These are phyloP conservation scores for Jacana jacana DNA, from an alignment of 2,113 vertebrate species.

Conservation along the genomic window DNA sequence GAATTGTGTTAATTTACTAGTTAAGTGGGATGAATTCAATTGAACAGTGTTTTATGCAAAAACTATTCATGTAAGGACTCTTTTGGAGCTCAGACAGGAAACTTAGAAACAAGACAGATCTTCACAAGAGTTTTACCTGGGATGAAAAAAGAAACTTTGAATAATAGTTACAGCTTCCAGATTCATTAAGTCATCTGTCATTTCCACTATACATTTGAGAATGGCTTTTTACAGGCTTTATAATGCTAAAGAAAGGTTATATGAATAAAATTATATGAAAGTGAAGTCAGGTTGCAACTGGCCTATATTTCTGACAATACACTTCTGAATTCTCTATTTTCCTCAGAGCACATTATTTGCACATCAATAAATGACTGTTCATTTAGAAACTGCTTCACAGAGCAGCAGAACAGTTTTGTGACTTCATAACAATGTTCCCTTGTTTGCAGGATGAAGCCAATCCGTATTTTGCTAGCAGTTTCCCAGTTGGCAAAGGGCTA, in stretches of 20 bases:
- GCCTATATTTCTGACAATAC: background rate
- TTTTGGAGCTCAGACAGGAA: background rate
- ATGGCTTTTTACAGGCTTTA: background rate
- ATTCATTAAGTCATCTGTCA: background rate
- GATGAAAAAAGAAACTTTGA: background rate
- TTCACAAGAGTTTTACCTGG: background rate
- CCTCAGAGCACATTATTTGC: background rate
- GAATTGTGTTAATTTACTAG: background rate
- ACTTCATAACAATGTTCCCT: background rate
- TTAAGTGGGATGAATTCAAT: background rate
- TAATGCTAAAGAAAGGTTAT: background rate
- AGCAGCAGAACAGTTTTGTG: background rate
- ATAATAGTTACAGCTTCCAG: background rate
- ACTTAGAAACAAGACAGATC: background rate
- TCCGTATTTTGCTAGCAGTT: background rate
- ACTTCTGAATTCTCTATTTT: background rate
- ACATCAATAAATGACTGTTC: background rate
- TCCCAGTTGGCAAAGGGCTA: background rate
- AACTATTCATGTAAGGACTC: background rate
- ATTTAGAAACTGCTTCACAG: background rate
- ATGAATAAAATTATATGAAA: background rate
- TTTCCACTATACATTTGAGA: background rate
- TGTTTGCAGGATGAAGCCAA: background rate
- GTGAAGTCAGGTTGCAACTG: background rate
- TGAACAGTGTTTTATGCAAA: background rate